Percentiles rank a stretch among this genome's conserved stretches.
Evolutionary conservation across 2,888 invertebrate species (phyloP).

Genomic region (Eupsilia transversa): DNA sequence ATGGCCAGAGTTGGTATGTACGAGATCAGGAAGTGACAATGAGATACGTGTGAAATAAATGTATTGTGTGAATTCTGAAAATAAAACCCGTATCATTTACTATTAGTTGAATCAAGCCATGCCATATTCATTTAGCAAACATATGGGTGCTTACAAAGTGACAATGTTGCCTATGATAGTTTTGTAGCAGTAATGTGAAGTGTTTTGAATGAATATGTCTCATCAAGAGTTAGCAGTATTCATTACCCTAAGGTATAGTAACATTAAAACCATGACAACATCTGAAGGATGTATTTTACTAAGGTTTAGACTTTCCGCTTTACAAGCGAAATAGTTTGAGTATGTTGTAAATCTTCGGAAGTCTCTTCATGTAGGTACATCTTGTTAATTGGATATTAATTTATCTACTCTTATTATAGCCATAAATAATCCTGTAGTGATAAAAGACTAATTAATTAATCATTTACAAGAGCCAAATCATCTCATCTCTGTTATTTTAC

Average conservation of each 20-base stretch:
- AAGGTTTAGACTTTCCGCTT: neutral
- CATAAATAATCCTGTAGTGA: constrained; percentile 6
- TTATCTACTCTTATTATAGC: constrained; percentile 13
- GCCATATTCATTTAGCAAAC: constrained; percentile 11
- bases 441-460: constrained; percentile 7
- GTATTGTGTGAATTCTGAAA: constrained; percentile 56
- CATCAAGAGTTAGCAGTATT: no score
- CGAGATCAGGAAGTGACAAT: constrained; percentile 57
- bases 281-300: neutral
- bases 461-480: constrained; percentile 7
- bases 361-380: neutral
- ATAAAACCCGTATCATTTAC: constrained; percentile 49
- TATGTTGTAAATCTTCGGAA: constrained; percentile 1
- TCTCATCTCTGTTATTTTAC: constrained; percentile 10
- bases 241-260: neutral
- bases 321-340: neutral
- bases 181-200: constrained; percentile 2
- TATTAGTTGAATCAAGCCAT: constrained; percentile 31
- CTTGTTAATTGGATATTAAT: constrained; percentile 16
- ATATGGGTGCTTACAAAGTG: neutral
- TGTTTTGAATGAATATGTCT: neutral
- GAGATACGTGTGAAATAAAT: constrained; percentile 54
- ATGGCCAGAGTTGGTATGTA: constrained; percentile 19
- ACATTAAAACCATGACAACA: neutral
- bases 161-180: neutral